Percentiles rank a stretch among this genome's conserved stretches.
Evolutionary conservation across 2,888 invertebrate species (phyloP).

Genomic region (Ectemnius lituratus): DNA sequence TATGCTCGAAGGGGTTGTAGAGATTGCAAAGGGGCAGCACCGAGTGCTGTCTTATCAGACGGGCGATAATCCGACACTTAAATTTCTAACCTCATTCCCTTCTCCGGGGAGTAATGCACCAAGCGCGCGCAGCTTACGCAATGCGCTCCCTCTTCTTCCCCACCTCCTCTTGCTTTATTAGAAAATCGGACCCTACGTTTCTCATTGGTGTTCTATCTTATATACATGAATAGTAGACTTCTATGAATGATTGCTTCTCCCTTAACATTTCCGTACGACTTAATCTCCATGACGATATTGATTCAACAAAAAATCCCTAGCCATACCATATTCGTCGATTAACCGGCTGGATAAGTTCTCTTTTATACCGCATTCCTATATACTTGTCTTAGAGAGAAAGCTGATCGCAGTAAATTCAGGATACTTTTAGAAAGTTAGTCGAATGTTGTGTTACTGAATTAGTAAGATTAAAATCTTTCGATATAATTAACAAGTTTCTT

Average conservation of each 20-base stretch:
- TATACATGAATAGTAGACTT: too few species aligned
- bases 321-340: too few species aligned
- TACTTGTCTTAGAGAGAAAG: not conserved
- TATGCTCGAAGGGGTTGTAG: not conserved
- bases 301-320: not conserved
- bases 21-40: not conserved
- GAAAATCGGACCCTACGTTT: too few species aligned
- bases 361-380: too few species aligned
- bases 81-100: not conserved
- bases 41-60: not conserved
- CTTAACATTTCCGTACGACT: not conserved
- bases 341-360: too few species aligned
- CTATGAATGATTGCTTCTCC: not conserved
- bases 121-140: not conserved
- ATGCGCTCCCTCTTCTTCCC: not conserved
- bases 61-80: slow-evolving; percentile 4
- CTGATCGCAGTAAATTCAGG: not conserved
- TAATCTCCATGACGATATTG: slow-evolving; percentile 1
- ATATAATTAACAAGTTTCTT: too few species aligned
- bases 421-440: not conserved
- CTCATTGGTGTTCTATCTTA: too few species aligned
- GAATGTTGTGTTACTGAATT: not conserved
- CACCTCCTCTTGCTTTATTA: too few species aligned
- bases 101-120: too few species aligned
- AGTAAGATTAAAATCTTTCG: too few species aligned